Conservation (phyloP, 2,888 invertebrate genomes). For the Conus canariensis region DNA sequence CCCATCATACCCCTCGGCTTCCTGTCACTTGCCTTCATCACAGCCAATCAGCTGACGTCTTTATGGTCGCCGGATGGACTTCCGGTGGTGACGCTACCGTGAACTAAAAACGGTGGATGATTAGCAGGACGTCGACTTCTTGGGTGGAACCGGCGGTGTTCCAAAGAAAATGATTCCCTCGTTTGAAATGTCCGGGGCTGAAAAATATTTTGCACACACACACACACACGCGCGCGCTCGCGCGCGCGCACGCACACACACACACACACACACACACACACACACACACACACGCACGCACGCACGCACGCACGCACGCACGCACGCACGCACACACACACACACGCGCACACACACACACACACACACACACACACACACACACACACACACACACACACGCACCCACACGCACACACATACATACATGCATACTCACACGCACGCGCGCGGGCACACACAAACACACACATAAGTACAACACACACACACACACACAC, state of each 20-base stretch:
- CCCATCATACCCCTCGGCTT: background rate
- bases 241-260: background rate
- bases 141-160: too few relatives aligned
- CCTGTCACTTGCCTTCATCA: background rate
- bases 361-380: too few relatives aligned
- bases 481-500: too few relatives aligned
- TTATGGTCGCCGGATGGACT: conserved; percentile 6
- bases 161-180: too few relatives aligned
- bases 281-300: background rate
- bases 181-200: too few relatives aligned
- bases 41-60: conserved; percentile 27
- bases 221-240: background rate
- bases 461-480: too few relatives aligned
- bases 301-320: too few relatives aligned
- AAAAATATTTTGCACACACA: background rate
- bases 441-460: too few relatives aligned
- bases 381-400: too few relatives aligned
- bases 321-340: background rate
- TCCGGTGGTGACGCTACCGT: conserved; percentile 15
- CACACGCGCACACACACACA: background rate
- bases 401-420: too few relatives aligned
- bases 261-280: background rate
- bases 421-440: too few relatives aligned
- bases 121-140: background rate
- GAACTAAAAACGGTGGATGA: conserved; percentile 7